These are phyloP conservation scores for Saccopteryx bilineata DNA, from an alignment of 2,113 vertebrate species.

Conservation along the genomic window DNA sequence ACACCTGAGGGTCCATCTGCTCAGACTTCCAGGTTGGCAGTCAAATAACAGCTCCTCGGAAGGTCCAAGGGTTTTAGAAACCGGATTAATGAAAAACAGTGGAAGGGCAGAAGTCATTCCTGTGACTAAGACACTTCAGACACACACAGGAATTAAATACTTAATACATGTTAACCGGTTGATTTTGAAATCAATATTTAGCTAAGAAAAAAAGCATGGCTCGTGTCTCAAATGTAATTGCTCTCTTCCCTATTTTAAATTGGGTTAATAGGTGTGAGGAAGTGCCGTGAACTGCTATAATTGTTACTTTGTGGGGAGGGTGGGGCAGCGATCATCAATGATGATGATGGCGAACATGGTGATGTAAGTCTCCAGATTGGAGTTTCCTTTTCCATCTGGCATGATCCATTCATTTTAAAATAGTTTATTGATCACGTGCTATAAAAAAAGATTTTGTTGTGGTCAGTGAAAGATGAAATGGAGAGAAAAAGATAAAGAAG, in stretches of 20 bases:
- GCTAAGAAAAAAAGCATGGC: not conserved
- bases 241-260: not conserved
- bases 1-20: not conserved
- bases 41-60: not conserved
- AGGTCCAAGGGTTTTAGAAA: not conserved
- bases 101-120: not conserved
- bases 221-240: not conserved
- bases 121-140: not conserved
- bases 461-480: not conserved
- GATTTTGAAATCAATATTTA: not conserved
- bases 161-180: not conserved
- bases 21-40: not conserved
- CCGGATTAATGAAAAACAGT: not conserved
- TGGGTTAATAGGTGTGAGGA: not conserved
- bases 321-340: not conserved
- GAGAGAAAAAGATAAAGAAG: not conserved
- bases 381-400: not conserved
- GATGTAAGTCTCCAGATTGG: not conserved
- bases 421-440: not conserved
- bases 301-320: not conserved
- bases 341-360: not conserved
- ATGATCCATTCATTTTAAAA: conserved; percentile 14
- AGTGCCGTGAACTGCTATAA: not conserved
- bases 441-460: not conserved
- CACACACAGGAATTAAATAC: not conserved